Conservation (phyloP, 2,113 vertebrate species). For the Dasypus novemcinctus region DNA sequence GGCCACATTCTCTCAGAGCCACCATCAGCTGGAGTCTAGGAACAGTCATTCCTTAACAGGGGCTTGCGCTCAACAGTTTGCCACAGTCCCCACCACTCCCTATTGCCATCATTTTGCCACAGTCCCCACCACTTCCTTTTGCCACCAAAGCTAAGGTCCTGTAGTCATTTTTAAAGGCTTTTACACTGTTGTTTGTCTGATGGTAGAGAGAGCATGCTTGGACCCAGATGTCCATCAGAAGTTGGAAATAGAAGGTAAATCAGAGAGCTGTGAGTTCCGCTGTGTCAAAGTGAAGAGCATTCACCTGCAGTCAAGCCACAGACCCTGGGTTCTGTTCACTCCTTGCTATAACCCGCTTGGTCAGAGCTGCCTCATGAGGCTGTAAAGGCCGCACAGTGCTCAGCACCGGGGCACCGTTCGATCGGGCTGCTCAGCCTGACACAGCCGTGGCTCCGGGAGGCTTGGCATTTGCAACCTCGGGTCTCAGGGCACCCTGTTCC, state of each 20-base stretch:
- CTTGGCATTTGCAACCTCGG: neutral
- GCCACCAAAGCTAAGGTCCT: neutral
- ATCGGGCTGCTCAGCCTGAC: neutral
- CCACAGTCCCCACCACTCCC: neutral
- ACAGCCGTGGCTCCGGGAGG: neutral
- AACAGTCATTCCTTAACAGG: neutral
- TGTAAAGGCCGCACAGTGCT: neutral
- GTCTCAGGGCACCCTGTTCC: neutral
- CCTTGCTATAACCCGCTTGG: fast-evolving
- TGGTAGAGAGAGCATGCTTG: no score
- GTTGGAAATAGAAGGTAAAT: neutral
- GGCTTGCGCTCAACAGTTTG: neutral
- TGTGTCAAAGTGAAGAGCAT: neutral
- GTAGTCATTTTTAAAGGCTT: neutral
- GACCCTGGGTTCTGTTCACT: neutral
- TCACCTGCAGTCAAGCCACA: fast-evolving
- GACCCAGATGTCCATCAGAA: neutral
- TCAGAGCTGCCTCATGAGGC: neutral
- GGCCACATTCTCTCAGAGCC: neutral
- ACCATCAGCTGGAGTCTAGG: neutral
- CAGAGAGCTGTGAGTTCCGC: neutral
- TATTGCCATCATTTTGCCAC: neutral
- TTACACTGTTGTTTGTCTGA: neutral
- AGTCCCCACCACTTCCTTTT: neutral
- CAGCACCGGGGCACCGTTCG: no score